Percentiles rank a stretch among this genome's conserved stretches.
Evolutionary conservation across 2,113 vertebrate genomes (phyloP).

Genomic region (Platichthys stellatus): DNA sequence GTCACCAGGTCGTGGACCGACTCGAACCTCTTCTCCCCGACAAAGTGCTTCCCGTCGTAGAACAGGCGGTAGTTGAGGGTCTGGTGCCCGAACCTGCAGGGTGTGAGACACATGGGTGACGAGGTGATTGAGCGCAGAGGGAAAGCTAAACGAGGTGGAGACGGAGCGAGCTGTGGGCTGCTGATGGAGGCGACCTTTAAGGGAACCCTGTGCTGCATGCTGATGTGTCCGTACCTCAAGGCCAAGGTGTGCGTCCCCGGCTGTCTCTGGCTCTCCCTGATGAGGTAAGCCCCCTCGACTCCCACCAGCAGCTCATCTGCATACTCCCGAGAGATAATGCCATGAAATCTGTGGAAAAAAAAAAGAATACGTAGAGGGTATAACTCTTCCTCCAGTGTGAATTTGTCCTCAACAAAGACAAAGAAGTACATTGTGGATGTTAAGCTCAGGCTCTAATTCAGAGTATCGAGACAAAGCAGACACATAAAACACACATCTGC

Average conservation of each 20-base stretch:
- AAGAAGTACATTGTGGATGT: neutral
- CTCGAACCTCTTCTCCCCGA: constrained; percentile 97
- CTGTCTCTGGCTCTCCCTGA: constrained; percentile 97
- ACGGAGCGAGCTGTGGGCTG: neutral
- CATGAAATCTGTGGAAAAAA: constrained; percentile 89
- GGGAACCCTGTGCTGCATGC: constrained; percentile 10
- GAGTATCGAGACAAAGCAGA: neutral
- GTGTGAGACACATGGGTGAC: neutral
- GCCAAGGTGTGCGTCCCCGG: constrained; percentile 96
- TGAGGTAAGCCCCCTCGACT: constrained; percentile 93
- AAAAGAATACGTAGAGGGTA: constrained; percentile 3
- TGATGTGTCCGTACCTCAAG: constrained; percentile 85
- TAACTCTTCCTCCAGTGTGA: neutral
- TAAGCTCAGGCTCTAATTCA: neutral
- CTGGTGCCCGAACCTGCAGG: constrained; percentile 92
- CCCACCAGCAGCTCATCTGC: constrained; percentile 91
- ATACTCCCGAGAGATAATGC: constrained; percentile 94
- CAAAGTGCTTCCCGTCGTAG: constrained; percentile 98
- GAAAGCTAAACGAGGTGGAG: neutral
- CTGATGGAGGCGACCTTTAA: neutral
- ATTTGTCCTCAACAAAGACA: constrained; percentile 4
- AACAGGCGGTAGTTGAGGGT: constrained; percentile 97
- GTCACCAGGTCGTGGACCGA: constrained; percentile 97
- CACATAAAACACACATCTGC: constrained; percentile 16
- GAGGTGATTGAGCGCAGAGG: neutral